Base-by-base conservation (phyloP, 2,888 invertebrate species). In the Sinhomidia bicolor region DNA sequence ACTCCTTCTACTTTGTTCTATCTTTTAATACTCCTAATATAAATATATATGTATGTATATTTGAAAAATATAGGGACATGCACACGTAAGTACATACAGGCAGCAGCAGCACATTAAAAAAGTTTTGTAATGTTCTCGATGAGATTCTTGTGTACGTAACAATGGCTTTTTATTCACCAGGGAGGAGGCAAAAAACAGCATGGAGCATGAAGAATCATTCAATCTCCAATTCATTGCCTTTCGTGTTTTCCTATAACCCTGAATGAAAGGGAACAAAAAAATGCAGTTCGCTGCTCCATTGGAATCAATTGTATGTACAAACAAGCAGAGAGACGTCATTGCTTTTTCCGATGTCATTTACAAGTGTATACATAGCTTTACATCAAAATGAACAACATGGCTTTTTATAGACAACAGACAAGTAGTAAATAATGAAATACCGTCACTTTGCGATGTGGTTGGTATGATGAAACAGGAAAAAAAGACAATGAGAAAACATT, bases 231-330 rank as follows among this genome's bases (percentile, higher is more conserved):
- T 74, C 74, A 62, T 83, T 83, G 71, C 54, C 26, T 78, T 78
- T 78, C 44, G 47, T 51, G 47, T 74, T 47, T n/a, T n/a, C n/a
- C n/a, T n/a, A n/a, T n/a, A n/a, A n/a, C n/a, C n/a, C n/a, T 60
- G 62, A 85, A 85, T 79, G 85, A 85, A 65, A 78, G 78, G 83
- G 83, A 85, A 85, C 32, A 74, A 79, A 78, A 36, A 44, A 78
- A 57, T 78, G 78, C 76, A 85, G 54, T 32, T 44, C 17, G 23
- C 71, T 23, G 62, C 54, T 60, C 36, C 26, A 74, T 51, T 74
- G 74, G 74, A 74, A 74, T 47, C 41, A 23, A n/a, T 41, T 71
- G 12, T 36, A 36, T 44, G 29, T 26, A 26, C 9, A 74, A 14
- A 12, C 47, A 51, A n/a, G n/a, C n/a, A n/a, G n/a, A n/a, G n/a